These are phyloP conservation scores for Phyllotis vaccarum DNA, from an alignment of 2,797 vertebrate species.

Conservation along the genomic window DNA sequence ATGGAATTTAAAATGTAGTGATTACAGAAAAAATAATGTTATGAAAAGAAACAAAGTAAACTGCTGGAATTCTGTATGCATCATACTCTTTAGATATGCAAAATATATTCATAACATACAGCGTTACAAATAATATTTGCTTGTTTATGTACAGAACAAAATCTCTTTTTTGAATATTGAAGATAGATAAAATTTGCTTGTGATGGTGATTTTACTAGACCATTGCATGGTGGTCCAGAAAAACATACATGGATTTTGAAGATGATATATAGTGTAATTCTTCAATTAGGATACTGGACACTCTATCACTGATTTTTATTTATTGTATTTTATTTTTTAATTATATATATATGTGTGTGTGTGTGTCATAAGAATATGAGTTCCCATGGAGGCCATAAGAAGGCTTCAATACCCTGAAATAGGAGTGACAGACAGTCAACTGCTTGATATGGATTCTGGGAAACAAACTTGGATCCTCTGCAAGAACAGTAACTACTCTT, in stretches of 20 bases:
- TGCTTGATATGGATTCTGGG: neutral
- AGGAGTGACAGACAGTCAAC: neutral
- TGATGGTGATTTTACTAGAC: constrained; percentile 87
- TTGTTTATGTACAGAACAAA: constrained; percentile 83
- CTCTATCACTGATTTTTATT: constrained; percentile 83
- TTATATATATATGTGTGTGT: neutral
- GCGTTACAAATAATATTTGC: constrained; percentile 86
- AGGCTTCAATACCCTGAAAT: neutral
- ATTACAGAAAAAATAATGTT: constrained; percentile 92
- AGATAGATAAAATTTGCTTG: constrained; percentile 2
- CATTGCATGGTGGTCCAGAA: constrained; percentile 87
- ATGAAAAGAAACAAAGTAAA: constrained; percentile 86
- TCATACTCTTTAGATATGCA: constrained; percentile 90
- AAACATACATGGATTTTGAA: constrained; percentile 80
- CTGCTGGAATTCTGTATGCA: constrained; percentile 88
- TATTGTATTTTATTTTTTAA: neutral
- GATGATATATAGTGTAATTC: constrained; percentile 86
- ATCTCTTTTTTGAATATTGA: neutral
- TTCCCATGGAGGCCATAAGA: neutral
- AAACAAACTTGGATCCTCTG: neutral
- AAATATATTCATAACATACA: constrained; percentile 89
- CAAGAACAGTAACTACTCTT: constrained; percentile 62
- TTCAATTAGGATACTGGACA: constrained; percentile 86
- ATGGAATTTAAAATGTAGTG: constrained; percentile 92
- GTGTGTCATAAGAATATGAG: neutral